Evolutionary conservation across 2,888 invertebrate species (phyloP).

Genomic region (Spodoptera exigua): DNA sequence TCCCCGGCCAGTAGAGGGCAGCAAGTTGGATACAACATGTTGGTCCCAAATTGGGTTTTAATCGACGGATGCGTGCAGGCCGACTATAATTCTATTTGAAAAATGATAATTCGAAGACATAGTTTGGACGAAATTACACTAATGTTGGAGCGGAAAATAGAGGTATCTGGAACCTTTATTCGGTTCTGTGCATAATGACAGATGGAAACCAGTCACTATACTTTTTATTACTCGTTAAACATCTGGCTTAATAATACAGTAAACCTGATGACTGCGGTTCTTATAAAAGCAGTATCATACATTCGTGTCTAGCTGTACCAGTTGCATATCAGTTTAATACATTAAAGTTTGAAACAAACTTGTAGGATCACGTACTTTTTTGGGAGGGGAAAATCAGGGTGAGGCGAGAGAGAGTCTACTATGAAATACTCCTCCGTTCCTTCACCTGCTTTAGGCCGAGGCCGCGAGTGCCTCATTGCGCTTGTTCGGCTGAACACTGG

Average conservation of each 20-base stretch:
- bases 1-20: constrained; percentile 59
- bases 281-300: too few species aligned
- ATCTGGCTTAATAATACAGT: constrained; percentile 41
- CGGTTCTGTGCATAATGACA: constrained; percentile 54
- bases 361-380: too few species aligned
- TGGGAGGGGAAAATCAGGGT: too few species aligned
- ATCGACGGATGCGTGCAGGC: constrained; percentile 80
- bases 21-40: constrained; percentile 60
- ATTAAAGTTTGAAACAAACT: too few species aligned
- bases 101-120: constrained; percentile 75
- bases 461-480: too few species aligned
- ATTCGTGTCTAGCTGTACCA: too few species aligned
- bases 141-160: constrained; percentile 65
- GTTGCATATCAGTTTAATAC: too few species aligned
- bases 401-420: too few species aligned
- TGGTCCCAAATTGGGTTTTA: constrained; percentile 76
- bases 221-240: constrained; percentile 47
- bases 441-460: too few species aligned
- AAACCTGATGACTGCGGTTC: constrained; percentile 20
- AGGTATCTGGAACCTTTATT: constrained; percentile 42
- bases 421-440: too few species aligned
- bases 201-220: constrained; percentile 24
- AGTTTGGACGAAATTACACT: constrained; percentile 71
- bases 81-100: constrained; percentile 62
- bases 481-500: too few species aligned